Percentiles rank a stretch among this genome's conserved stretches.
Conservation (phyloP, 1,140 invertebrate species). For the Drosophila simulans region DNA sequence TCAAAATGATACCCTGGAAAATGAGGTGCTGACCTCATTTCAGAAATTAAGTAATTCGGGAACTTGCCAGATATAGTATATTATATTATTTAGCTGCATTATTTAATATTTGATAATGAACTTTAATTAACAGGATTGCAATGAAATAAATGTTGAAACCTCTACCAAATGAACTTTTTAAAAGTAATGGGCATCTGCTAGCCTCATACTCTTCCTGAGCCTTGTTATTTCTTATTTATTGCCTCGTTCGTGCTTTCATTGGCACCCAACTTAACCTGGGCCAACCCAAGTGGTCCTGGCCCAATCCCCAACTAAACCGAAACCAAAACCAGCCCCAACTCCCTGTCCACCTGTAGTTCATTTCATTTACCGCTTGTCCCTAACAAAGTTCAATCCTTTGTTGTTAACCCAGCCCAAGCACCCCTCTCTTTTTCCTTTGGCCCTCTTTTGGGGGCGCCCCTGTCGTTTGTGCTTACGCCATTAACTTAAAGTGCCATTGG, state of each 20-base stretch:
- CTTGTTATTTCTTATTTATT: constrained; percentile 54
- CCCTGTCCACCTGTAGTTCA: constrained; percentile 63
- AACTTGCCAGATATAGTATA: no score
- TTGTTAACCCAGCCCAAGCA: not conserved
- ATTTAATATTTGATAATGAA: no score
- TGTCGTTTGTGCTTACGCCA: constrained; percentile 44
- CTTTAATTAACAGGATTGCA: no score
- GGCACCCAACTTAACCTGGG: constrained; percentile 57
- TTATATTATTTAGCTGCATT: no score
- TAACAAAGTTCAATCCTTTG: constrained; percentile 66
- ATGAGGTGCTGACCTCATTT: no score
- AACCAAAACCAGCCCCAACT: not conserved
- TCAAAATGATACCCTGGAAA: constrained; percentile 15
- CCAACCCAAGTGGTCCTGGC: not conserved
- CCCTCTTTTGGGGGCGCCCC: not conserved
- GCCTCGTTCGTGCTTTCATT: constrained; percentile 63
- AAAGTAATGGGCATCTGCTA: not conserved
- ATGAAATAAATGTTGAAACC: no score
- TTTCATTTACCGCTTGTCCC: constrained; percentile 59
- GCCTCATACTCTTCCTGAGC: not conserved
- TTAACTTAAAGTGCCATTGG: constrained; percentile 60
- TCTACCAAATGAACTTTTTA: no score
- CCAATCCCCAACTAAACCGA: not conserved
- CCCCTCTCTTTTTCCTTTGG: not conserved
- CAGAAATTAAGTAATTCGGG: no score